These are phyloP conservation scores for Caradrina kadenii DNA, from an alignment of 2,888 invertebrate genomes.

Conservation along the genomic window DNA sequence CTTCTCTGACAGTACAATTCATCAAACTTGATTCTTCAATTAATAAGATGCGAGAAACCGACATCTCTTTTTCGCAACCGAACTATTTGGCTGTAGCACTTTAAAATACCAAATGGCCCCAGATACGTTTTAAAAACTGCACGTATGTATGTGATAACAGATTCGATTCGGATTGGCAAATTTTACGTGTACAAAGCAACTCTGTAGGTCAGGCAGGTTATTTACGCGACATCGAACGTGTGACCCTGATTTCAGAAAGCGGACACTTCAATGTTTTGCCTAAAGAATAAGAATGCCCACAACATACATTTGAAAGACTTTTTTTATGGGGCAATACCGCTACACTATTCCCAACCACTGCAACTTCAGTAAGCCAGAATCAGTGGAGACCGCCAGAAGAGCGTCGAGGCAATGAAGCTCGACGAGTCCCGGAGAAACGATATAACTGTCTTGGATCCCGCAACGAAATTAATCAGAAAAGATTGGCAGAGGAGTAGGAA, in stretches of 20 bases:
- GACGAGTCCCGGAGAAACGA: too few relatives aligned
- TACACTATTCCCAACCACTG: too few relatives aligned
- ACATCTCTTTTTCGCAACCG: background rate
- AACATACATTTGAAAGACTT: background rate
- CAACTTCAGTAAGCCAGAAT: too few relatives aligned
- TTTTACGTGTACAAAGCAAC: conserved; percentile 22
- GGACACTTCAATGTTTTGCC: conserved; percentile 30
- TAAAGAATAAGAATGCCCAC: conserved; percentile 34
- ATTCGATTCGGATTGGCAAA: conserved; percentile 8
- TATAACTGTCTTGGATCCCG: too few relatives aligned
- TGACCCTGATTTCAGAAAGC: conserved; percentile 56
- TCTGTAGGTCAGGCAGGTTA: conserved; percentile 50
- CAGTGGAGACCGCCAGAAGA: too few relatives aligned
- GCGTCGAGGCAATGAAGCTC: too few relatives aligned
- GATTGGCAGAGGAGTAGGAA: too few relatives aligned
- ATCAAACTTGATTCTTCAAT: background rate
- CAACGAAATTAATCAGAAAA: too few relatives aligned
- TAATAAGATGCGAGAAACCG: background rate
- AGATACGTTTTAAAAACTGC: conserved; percentile 1
- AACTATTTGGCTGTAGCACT: background rate
- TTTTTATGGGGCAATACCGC: too few relatives aligned
- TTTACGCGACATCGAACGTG: conserved; percentile 40
- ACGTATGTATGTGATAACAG: background rate
- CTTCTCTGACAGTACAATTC: background rate
- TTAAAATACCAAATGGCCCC: background rate